These are phyloP conservation scores for Melolontha melolontha DNA, from an alignment of 2,888 invertebrate genomes.

Conservation along the genomic window DNA sequence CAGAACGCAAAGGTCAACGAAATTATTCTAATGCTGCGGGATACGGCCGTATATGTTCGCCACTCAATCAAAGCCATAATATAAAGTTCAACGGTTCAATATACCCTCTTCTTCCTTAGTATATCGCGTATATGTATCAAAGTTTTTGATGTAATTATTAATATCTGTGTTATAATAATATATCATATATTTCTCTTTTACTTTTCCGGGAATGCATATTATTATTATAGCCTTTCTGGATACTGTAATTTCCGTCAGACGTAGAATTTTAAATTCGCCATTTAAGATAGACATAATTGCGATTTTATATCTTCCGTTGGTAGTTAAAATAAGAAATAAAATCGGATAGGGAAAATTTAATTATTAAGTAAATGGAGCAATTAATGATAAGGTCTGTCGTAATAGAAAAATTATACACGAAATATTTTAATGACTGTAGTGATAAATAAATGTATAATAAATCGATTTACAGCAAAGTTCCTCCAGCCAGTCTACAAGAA, in stretches of 20 bases:
- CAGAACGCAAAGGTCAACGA: slow-evolving; percentile 34
- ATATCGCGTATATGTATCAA: background rate
- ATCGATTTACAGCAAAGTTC: too few relatives aligned
- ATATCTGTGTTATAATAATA: background rate
- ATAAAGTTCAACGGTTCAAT: slow-evolving; percentile 23
- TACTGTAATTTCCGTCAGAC: slow-evolving; percentile 5
- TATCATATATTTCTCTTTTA: slow-evolving; percentile 4
- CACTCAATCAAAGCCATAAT: slow-evolving; percentile 5
- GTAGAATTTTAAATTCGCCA: background rate
- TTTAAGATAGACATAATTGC: slow-evolving; percentile 11
- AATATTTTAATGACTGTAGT: too few relatives aligned
- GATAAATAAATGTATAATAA: too few relatives aligned
- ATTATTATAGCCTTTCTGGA: background rate
- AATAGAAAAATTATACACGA: too few relatives aligned
- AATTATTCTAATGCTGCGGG: slow-evolving; percentile 37
- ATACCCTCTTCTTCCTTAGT: background rate
- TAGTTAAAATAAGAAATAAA: slow-evolving; percentile 7
- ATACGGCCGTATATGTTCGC: slow-evolving; percentile 19
- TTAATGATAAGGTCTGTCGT: too few relatives aligned
- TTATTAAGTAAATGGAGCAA: too few relatives aligned
- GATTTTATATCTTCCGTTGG: slow-evolving; percentile 30
- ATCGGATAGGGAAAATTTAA: background rate
- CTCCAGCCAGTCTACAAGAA: too few relatives aligned
- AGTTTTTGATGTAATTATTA: background rate
- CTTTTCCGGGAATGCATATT: background rate